Percentiles rank a stretch among this genome's conserved stretches.
phyloP scores from a whole-genome alignment of 2,888 invertebrate genomes.

The Pandemis heparana region DNA sequence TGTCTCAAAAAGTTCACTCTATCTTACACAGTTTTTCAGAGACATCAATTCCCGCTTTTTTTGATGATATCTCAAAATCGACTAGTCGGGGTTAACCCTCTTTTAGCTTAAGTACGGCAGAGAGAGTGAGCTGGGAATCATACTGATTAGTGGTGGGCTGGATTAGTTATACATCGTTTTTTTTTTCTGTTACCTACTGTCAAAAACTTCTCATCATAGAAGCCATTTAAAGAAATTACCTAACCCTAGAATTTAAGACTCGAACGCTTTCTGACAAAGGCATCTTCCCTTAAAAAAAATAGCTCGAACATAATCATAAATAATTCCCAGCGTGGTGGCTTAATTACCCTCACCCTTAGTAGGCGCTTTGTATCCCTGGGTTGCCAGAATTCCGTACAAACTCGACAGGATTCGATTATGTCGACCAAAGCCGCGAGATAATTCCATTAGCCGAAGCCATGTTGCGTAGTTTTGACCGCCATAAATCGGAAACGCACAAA shows the following conservation, averaged over 20 bases:
- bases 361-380: slow-evolving; percentile 6
- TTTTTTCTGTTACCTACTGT: too few species aligned
- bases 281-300: neutral
- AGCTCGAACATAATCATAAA: neutral
- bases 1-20: too few species aligned
- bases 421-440: slow-evolving; percentile 35
- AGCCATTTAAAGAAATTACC: neutral
- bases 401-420: slow-evolving; percentile 62
- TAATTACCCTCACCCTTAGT: slow-evolving; percentile 10
- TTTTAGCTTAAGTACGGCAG: too few species aligned
- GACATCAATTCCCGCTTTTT: too few species aligned
- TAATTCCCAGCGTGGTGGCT: neutral
- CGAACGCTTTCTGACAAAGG: neutral
- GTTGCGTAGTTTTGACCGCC: slow-evolving; percentile 50
- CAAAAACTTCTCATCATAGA: too few species aligned
- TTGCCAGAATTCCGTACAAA: slow-evolving; percentile 36
- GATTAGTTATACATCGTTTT: too few species aligned
- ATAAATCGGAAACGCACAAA: slow-evolving; percentile 57
- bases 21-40: too few species aligned
- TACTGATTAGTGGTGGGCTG: too few species aligned
- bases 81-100: too few species aligned
- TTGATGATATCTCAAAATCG: too few species aligned
- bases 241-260: neutral
- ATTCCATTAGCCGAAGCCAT: slow-evolving; percentile 36
- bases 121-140: too few species aligned